Conservation (phyloP, 1,140 invertebrate genomes). For the Uloborus diversus region DNA sequence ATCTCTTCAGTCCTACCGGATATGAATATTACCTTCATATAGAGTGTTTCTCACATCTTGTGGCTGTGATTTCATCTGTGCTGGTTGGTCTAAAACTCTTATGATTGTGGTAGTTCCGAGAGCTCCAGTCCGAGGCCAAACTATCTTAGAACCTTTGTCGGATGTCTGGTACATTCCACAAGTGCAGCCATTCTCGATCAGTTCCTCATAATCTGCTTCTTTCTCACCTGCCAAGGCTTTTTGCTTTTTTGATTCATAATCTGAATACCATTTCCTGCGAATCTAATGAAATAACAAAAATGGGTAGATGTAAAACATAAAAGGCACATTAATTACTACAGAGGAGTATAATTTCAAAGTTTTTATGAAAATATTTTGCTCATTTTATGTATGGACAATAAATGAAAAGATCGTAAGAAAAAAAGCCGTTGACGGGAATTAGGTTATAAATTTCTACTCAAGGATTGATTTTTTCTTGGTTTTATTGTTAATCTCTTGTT, state of each 20-base stretch:
- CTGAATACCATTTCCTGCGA: conserved; percentile 5
- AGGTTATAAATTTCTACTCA: no score
- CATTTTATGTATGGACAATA: no score
- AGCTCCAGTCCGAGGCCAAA: conserved; percentile 14
- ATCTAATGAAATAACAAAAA: background rate
- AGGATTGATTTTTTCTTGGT: no score
- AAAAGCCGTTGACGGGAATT: no score
- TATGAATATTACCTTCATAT: background rate
- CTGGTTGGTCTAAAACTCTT: background rate
- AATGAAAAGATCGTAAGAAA: no score
- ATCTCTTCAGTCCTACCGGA: no score
- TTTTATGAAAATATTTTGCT: no score
- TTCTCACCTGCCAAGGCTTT: background rate
- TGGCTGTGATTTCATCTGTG: background rate
- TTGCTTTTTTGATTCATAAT: background rate
- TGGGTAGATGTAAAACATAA: no score
- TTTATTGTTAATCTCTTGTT: no score
- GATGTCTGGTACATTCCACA: background rate
- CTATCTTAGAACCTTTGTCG: background rate
- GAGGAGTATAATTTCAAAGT: no score
- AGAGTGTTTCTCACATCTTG: background rate
- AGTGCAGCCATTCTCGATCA: background rate
- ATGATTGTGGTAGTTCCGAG: conserved; percentile 12
- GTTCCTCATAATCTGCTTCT: background rate
- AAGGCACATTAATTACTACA: no score